Conservation (phyloP, 2,113 vertebrate genomes). For the Emydocephalus ijimae region DNA sequence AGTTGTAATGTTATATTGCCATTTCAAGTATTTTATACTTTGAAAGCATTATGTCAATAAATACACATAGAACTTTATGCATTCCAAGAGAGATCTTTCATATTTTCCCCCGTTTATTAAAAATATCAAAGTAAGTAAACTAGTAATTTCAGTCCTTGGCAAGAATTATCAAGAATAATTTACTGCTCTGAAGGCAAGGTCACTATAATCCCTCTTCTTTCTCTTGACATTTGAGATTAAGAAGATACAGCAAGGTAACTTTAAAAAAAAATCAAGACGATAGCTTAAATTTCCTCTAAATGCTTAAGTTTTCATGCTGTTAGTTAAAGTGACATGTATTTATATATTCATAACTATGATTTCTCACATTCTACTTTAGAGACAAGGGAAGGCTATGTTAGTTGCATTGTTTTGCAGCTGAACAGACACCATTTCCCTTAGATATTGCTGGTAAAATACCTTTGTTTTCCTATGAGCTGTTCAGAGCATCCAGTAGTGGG, state of each 20-base stretch:
- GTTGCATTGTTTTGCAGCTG: neutral
- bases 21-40: neutral
- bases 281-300: neutral
- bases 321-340: neutral
- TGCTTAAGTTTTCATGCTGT: neutral
- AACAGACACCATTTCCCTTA: neutral
- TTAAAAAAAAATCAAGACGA: neutral
- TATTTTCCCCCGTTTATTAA: neutral
- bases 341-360: neutral
- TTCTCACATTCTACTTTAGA: neutral
- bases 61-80: neutral
- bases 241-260: neutral
- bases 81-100: neutral
- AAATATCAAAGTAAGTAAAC: neutral
- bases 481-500: too few species aligned
- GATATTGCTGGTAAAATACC: neutral
- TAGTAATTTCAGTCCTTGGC: neutral
- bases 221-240: neutral
- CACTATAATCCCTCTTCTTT: neutral
- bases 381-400: neutral
- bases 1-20: neutral
- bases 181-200: neutral
- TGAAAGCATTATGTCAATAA: neutral
- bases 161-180: neutral
- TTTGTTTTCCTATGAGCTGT: neutral